Evolutionary conservation across 2,888 invertebrate species (phyloP).

Genomic region (Synergus japonicus): DNA sequence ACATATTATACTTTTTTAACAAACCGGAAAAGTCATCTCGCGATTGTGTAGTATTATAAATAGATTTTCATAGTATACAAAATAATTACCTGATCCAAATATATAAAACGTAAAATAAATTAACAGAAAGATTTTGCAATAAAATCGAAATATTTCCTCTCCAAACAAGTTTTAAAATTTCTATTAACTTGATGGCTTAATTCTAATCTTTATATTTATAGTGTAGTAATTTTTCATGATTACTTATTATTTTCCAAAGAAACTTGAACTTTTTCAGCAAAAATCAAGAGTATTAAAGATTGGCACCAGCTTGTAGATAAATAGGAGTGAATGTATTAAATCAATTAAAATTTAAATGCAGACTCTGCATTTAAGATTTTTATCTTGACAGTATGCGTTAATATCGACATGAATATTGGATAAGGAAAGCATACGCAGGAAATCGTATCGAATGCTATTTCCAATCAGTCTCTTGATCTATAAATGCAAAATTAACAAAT

Average conservation of each 20-base stretch:
- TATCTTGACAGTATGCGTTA: constrained; percentile 61
- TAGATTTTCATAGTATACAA: background rate
- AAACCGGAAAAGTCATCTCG: background rate
- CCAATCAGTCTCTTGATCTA: background rate
- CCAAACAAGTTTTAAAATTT: no score
- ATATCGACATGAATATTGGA: constrained; percentile 53
- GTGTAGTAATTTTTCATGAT: background rate
- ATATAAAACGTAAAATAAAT: no score
- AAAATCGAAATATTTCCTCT: no score
- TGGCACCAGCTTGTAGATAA: constrained; percentile 60
- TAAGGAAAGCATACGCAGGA: constrained; percentile 39
- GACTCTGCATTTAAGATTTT: constrained; percentile 55
- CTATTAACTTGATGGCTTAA: no score
- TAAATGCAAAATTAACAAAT: background rate
- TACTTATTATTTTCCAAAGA: background rate
- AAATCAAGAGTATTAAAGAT: constrained; percentile 61
- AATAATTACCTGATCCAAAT: no score
- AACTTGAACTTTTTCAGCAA: background rate
- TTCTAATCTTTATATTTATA: background rate
- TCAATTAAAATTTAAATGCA: constrained; percentile 65
- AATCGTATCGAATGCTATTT: background rate
- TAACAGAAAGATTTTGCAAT: no score
- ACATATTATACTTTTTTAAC: background rate
- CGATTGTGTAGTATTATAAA: background rate
- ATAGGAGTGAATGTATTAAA: constrained; percentile 62